Evolutionary conservation across 2,797 vertebrate genomes (phyloP), one percentile per base, ranked within the genome.

Genomic region (Labeo calbasu): DNA sequence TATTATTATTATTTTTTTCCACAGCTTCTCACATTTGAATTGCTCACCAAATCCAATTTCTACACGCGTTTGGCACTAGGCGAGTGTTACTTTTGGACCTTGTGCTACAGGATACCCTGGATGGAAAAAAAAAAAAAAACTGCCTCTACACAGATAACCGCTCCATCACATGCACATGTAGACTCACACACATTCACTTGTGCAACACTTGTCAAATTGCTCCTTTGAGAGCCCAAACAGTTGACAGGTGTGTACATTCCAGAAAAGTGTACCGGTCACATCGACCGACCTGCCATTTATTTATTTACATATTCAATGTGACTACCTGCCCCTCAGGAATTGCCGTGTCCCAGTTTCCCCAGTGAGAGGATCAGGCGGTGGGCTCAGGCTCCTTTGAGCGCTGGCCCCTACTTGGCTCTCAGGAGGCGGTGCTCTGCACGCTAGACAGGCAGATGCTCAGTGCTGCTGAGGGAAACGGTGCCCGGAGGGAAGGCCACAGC

Each of bases 401-500:
- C 75, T 76, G 61, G 70, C 80, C 72, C 80, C 61, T 86, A 73
- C 43, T 65, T 76, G 61, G 69, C 68, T 82, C 65, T 76, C 63
- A 82, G 66, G 50, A 83, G 48, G 66, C 50, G 15, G 46, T 43
- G 28, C 77, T 63, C 14, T 25, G n/a, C 5, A 51, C 46, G 21
- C 55, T 46, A 61, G 69, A 59, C 71, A 77, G 63, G 61, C 81
- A 86, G 77, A 83, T 63, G 53, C 85, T 79, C 40, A 75, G 69
- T 77, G 63, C 43, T 79, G 55, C 81, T 59, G 61, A 75, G 77
- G 55, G 81, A 79, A 81, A 23, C 32, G 17, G 48, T 83, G 53
- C 84, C 78, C 55, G 25, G 75, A 65, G 83, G 75, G 86, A 85
- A 82, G 65, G 50, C 63, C 50, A 75, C 13, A 25, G 53, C n/a